Base-by-base conservation (phyloP, 2,888 invertebrate species). In the Lasioglossum pauxillum region DNA sequence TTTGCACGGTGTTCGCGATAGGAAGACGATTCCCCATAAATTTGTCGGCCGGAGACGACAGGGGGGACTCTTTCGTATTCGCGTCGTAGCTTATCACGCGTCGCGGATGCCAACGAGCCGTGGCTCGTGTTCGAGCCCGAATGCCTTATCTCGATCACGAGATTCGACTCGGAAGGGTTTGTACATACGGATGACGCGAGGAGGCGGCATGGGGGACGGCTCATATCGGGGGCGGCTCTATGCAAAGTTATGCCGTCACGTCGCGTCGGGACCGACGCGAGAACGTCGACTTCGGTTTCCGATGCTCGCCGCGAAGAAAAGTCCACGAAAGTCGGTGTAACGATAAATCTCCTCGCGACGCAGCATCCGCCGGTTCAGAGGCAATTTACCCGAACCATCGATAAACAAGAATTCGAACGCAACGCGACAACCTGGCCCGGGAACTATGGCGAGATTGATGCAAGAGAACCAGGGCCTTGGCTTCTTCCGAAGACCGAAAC, bases 141-240 rank as follows among this genome's bases (percentile, higher is more conserved):
- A 88, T 83, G 82, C 82, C 88, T 90, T 91, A 90, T 90, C 90
- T 80, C 88, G 88, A 90, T 90, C 90, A 71, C 88, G 75, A 90
- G 91, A 90, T 91, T 90, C 91, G 87, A 87, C 84, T 87, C 35
- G 79, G 87, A 87, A 86, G 83, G 84, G 85, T 90, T 91, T 87
- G 90, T 91, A 90, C 88, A 90, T 88, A 87, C 86, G 90, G 81
- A 90, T 90, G 89, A 90, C 90, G 80, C 82, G 88, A 85, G 78
- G 83, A 81, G 60, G 5, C 27, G 60, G 60, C 60, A 27, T 27
- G 60, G 60, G 60, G 60, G 27, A 27, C 88, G 83, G 82, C 85
- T 89, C 86, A 84, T 90, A 90, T 88, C 88, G 90, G 49, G 57
- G 31, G 19, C 67, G 67, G 86, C 69, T 86, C 88, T 89, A 88